A percentile compares a stretch with the other conserved stretches of the same genome.
phyloP scores from a whole-genome alignment of 2,888 invertebrate species.

The Sinhomidia bicolor region DNA sequence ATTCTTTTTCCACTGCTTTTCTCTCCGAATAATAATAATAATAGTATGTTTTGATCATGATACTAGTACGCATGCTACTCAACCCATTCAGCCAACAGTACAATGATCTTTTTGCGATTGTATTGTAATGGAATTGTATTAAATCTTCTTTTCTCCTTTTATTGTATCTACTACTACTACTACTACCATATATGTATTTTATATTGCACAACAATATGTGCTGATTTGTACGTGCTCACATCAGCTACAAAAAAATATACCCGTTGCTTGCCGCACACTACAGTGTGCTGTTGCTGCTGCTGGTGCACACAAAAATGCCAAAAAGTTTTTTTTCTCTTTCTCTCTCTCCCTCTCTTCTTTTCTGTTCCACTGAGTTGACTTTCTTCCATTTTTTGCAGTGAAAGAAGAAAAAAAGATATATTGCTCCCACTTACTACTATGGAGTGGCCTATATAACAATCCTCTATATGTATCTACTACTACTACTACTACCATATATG shows the following conservation, averaged over 20 bases:
- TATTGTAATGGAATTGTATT: slow-evolving; percentile 29
- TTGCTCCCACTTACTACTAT: slow-evolving; percentile 63
- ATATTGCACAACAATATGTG: slow-evolving; percentile 52
- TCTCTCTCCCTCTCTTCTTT: background rate
- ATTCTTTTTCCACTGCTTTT: background rate
- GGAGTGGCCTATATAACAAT: slow-evolving; percentile 62
- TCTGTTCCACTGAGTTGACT: slow-evolving; percentile 58
- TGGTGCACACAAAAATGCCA: slow-evolving; percentile 25
- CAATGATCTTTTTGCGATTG: slow-evolving; percentile 24
- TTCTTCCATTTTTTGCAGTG: slow-evolving; percentile 58
- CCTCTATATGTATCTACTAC: too few relatives aligned
- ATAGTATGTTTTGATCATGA: slow-evolving; percentile 43
- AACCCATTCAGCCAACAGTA: too few relatives aligned
- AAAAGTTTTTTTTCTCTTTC: slow-evolving; percentile 30
- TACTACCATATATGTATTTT: too few relatives aligned
- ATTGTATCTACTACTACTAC: background rate
- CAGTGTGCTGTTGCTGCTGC: too few relatives aligned
- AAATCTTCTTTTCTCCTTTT: background rate
- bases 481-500: too few relatives aligned
- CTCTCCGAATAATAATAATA: background rate
- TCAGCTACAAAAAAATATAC: too few relatives aligned
- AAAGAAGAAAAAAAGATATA: slow-evolving; percentile 61
- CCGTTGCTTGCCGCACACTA: too few relatives aligned
- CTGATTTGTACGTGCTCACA: slow-evolving; percentile 65
- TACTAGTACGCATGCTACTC: slow-evolving; percentile 1